A percentile compares a stretch with the other conserved stretches of the same genome.
Conservation (phyloP, 2,888 invertebrate genomes). For the Protonemura montana region DNA sequence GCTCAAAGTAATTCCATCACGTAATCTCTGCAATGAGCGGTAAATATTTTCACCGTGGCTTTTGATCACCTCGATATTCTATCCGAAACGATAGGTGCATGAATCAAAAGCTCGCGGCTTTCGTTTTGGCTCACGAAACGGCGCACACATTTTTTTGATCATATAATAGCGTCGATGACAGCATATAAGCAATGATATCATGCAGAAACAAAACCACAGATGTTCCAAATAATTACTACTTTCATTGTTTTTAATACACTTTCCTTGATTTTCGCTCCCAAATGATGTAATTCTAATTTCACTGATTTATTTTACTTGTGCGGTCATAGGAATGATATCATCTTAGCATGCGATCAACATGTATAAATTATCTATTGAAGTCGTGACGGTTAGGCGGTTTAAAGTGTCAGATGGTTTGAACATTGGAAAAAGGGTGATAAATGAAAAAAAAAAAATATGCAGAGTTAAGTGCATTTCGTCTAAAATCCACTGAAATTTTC, state of each 20-base stretch:
- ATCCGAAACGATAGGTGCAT: neutral
- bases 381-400: neutral
- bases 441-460: too few species aligned
- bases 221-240: conserved; percentile 21
- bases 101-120: neutral
- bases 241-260: conserved; percentile 16
- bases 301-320: conserved; percentile 15
- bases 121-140: neutral
- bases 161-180: conserved; percentile 1
- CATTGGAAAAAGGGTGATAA: too few species aligned
- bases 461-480: too few species aligned
- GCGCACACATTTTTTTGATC: neutral
- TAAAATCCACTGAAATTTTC: too few species aligned
- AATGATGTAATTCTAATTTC: conserved; percentile 23
- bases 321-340: neutral
- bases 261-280: conserved; percentile 21
- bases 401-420: neutral
- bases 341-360: neutral
- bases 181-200: neutral
- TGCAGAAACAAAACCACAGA: neutral
- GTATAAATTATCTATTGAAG: neutral
- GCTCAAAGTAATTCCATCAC: neutral
- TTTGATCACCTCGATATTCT: neutral
- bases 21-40: neutral
- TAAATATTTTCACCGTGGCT: neutral